These are phyloP conservation scores for Gracilinanus agilis DNA, from an alignment of 2,113 vertebrate species.

Conservation along the genomic window DNA sequence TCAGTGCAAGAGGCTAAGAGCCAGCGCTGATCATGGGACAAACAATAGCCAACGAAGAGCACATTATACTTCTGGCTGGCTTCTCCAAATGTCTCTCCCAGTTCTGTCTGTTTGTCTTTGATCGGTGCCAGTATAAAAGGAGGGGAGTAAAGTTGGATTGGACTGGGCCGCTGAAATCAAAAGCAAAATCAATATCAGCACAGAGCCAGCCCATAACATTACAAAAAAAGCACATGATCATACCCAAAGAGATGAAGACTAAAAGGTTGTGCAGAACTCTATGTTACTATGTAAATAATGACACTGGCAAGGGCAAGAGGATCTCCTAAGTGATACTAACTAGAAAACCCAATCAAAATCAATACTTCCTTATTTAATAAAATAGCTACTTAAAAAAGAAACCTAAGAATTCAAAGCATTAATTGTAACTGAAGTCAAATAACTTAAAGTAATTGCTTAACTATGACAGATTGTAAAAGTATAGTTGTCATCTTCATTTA, in stretches of 20 bases:
- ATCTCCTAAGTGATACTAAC: not conserved
- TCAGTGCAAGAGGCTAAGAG: slow-evolving; percentile 97
- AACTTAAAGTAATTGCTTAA: slow-evolving; percentile 32
- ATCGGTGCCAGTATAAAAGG: slow-evolving; percentile 94
- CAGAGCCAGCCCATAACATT: not conserved
- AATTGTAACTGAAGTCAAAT: slow-evolving; percentile 41
- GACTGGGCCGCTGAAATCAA: slow-evolving; percentile 90
- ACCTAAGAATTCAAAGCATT: slow-evolving; percentile 41
- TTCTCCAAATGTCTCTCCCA: slow-evolving; percentile 94
- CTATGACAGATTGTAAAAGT: not conserved
- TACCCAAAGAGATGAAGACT: not conserved
- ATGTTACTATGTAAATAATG: not conserved
- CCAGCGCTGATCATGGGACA: slow-evolving; percentile 99
- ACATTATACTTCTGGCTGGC: slow-evolving; percentile 94
- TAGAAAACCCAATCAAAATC: not conserved
- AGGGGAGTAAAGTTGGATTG: slow-evolving; percentile 93
- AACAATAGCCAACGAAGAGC: slow-evolving; percentile 96
- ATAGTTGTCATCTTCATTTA: slow-evolving; percentile 4
- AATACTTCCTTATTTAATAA: slow-evolving; percentile 48
- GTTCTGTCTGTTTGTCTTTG: slow-evolving; percentile 93
- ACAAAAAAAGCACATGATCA: not conserved
- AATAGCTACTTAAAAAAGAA: slow-evolving; percentile 48
- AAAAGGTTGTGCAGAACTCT: not conserved
- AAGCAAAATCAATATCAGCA: slow-evolving; percentile 47
- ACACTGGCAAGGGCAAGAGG: not conserved